A percentile compares a stretch with the other conserved stretches of the same genome.
phyloP scores from a whole-genome alignment of 2,113 vertebrate species.

The Perccottus glenii region DNA sequence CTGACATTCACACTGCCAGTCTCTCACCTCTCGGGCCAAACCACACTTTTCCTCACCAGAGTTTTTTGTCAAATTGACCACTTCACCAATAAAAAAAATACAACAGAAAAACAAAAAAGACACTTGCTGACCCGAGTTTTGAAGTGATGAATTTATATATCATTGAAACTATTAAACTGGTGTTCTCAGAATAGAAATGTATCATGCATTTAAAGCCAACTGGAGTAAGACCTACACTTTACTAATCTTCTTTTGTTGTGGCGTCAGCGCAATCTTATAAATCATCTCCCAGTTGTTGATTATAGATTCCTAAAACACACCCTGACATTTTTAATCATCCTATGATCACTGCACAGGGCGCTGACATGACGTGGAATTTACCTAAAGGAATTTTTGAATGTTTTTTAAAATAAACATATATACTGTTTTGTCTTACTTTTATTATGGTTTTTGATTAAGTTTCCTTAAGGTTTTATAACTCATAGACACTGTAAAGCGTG shows the following conservation, averaged over 20 bases:
- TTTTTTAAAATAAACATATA: too few species aligned
- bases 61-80: constrained; percentile 8
- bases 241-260: background rate
- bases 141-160: too few species aligned
- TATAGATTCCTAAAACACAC: background rate
- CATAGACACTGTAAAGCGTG: too few species aligned
- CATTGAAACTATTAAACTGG: too few species aligned
- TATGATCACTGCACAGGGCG: too few species aligned
- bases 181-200: too few species aligned
- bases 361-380: too few species aligned
- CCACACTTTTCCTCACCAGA: background rate
- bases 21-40: constrained; percentile 2
- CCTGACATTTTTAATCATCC: background rate
- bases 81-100: background rate
- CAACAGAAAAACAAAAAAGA: background rate
- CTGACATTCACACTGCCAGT: constrained; percentile 45
- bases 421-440: too few species aligned
- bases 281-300: too few species aligned
- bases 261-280: background rate
- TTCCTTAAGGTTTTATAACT: too few species aligned
- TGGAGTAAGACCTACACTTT: background rate
- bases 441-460: too few species aligned
- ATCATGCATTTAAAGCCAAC: background rate
- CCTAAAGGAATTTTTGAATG: too few species aligned
- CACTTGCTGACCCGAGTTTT: background rate